Percentiles rank a stretch among this genome's conserved stretches.
Conservation (phyloP, 2,113 vertebrate species). For the Anhinga anhinga region DNA sequence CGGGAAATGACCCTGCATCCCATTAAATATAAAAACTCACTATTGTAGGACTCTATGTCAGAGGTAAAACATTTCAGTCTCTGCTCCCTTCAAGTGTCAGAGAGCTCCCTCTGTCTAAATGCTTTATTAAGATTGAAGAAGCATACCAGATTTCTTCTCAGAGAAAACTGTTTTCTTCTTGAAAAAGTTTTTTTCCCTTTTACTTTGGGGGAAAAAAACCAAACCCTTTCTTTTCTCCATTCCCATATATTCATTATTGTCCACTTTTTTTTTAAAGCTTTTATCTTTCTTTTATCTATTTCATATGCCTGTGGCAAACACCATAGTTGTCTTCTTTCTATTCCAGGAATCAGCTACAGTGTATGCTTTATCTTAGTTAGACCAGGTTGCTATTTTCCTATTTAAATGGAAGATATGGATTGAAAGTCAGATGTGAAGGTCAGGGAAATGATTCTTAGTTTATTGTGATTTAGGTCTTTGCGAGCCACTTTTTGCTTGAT, state of each 20-base stretch:
- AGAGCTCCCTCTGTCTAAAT: conserved; percentile 40
- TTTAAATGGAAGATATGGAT: conserved; percentile 70
- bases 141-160: conserved; percentile 26
- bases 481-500: not conserved
- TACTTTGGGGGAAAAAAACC: not conserved
- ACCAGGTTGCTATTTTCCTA: conserved; percentile 53
- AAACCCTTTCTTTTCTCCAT: not conserved
- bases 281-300: conserved; percentile 76
- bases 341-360: conserved; percentile 40
- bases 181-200: conserved; percentile 36
- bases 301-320: conserved; percentile 70
- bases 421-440: conserved; percentile 74
- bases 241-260: conserved; percentile 63
- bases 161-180: conserved; percentile 2
- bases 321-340: conserved; percentile 35
- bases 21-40: conserved; percentile 73
- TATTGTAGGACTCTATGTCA: conserved; percentile 50
- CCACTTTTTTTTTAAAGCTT: conserved; percentile 41
- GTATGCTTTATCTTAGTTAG: conserved; percentile 63
- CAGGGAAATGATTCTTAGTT: conserved; percentile 41
- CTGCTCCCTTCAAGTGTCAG: conserved; percentile 62
- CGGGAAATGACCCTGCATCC: conserved; percentile 84
- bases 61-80: conserved; percentile 68
- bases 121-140: conserved; percentile 58
- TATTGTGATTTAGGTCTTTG: conserved; percentile 4